Conservation (phyloP, 2,113 vertebrate genomes). For the Zosterops japonicus region DNA sequence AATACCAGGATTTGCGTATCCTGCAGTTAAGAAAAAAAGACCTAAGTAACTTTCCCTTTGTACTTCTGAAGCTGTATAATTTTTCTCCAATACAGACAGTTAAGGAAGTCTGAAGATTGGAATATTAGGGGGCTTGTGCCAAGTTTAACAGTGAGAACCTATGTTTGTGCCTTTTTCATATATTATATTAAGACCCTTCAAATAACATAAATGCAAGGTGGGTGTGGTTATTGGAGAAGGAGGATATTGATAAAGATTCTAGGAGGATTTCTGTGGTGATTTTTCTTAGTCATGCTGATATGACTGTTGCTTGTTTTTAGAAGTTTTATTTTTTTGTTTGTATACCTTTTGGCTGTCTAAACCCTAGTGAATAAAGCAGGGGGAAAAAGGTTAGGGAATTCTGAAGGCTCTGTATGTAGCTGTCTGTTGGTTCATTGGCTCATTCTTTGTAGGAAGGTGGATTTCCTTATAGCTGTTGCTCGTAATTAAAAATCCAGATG, state of each 20-base stretch:
- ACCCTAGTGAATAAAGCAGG: background rate
- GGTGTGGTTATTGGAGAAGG: background rate
- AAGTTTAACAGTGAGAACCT: background rate
- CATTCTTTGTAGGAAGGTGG: background rate
- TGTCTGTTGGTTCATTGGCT: background rate
- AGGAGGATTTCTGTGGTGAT: background rate
- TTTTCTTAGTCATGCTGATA: background rate
- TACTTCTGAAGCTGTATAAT: background rate
- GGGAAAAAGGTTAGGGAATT: background rate
- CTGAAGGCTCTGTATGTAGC: background rate
- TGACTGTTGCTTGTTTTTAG: background rate
- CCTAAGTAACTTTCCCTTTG: background rate
- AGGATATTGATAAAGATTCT: background rate
- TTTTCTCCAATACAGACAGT: background rate
- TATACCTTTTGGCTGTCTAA: background rate
- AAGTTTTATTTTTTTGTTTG: background rate
- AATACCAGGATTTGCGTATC: background rate
- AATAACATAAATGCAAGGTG: background rate
- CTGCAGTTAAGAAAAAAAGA: slow-evolving; percentile 17
- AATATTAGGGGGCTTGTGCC: background rate
- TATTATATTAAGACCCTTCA: background rate
- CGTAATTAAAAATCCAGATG: background rate
- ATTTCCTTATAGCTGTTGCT: background rate
- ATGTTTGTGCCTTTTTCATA: background rate
- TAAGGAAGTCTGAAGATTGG: background rate